phyloP scores from a whole-genome alignment of 1,140 invertebrate genomes.

The Drosophila pandora region DNA sequence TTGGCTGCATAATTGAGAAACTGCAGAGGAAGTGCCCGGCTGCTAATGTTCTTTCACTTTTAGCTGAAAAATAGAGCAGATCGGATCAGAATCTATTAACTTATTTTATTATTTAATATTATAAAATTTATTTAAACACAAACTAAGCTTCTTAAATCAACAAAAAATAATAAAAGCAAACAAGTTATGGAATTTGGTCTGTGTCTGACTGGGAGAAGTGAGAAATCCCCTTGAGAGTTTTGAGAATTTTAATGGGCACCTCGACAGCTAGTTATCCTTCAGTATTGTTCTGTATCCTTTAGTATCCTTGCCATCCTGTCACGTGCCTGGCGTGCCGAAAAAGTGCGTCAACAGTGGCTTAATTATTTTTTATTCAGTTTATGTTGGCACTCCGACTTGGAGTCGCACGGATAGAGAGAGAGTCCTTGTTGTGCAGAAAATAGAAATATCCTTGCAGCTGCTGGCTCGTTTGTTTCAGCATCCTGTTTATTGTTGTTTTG shows the following conservation, averaged over 20 bases:
- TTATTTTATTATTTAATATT: too few species aligned
- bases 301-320: slow-evolving; percentile 29
- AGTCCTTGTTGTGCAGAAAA: not conserved
- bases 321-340: slow-evolving; percentile 75
- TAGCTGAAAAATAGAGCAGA: too few species aligned
- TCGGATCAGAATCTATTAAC: too few species aligned
- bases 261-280: not conserved
- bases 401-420: too few species aligned
- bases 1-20: slow-evolving; percentile 44
- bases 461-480: slow-evolving; percentile 51
- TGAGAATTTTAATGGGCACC: slow-evolving; percentile 1
- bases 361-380: slow-evolving; percentile 79
- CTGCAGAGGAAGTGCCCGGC: not conserved
- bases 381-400: slow-evolving; percentile 31
- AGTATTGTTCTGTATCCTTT: not conserved
- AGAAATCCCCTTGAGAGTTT: not conserved
- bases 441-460: not conserved
- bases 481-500: slow-evolving; percentile 70
- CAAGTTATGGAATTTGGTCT: not conserved
- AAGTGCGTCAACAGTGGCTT: slow-evolving; percentile 79
- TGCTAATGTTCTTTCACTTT: too few species aligned
- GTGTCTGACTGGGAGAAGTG: too few species aligned
- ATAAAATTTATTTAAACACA: not conserved
- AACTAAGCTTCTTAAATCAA: not conserved
- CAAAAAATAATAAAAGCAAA: not conserved